Percentiles rank a stretch among this genome's conserved stretches.
Evolutionary conservation across 2,113 vertebrate genomes (phyloP).

Genomic region (Ceuthmochares aereus): DNA sequence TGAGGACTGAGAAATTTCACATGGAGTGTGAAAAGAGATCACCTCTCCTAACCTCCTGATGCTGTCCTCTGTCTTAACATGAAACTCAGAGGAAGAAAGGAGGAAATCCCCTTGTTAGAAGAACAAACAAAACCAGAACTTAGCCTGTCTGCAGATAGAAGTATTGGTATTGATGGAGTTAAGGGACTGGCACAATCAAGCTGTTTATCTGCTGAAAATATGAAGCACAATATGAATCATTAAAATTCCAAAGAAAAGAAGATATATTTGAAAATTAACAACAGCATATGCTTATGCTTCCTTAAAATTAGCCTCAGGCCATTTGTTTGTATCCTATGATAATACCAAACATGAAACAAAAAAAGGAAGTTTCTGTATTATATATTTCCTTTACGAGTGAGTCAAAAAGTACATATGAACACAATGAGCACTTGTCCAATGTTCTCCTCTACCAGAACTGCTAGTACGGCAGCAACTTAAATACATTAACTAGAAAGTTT

Average conservation of each 20-base stretch:
- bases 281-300: slow-evolving; percentile 11
- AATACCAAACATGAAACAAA: neutral
- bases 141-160: neutral
- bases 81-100: neutral
- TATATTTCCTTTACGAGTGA: neutral
- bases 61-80: neutral
- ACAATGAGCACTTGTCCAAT: neutral
- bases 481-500: neutral
- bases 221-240: slow-evolving; percentile 41
- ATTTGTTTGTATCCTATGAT: neutral
- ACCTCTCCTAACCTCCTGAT: neutral
- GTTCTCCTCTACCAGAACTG: neutral
- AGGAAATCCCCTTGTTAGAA: neutral
- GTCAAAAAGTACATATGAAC: neutral
- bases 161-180: neutral
- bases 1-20: neutral
- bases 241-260: slow-evolving; percentile 27
- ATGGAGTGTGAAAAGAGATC: neutral
- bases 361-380: neutral
- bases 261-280: slow-evolving; percentile 22
- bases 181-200: neutral
- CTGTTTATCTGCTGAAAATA: slow-evolving; percentile 17
- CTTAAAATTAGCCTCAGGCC: slow-evolving; percentile 51
- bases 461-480: neutral
- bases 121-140: neutral